These are phyloP conservation scores for Sebastes minor DNA, from an alignment of 2,797 vertebrate genomes.

Conservation along the genomic window DNA sequence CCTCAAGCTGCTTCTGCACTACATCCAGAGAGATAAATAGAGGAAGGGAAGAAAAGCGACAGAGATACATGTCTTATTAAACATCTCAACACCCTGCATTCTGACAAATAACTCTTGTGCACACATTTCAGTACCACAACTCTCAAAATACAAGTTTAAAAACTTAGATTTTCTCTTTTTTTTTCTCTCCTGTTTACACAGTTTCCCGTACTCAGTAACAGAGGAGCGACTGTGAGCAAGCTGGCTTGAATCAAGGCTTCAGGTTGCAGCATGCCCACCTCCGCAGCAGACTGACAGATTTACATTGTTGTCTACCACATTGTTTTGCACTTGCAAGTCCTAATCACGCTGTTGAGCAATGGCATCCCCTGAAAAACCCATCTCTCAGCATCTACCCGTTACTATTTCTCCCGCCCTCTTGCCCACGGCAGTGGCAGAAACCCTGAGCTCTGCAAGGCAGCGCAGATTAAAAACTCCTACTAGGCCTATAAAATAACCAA, in stretches of 20 bases:
- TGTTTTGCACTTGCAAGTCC: constrained; percentile 57
- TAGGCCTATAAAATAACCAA: constrained; percentile 54
- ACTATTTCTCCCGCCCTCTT: constrained; percentile 32
- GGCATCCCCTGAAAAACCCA: constrained; percentile 45
- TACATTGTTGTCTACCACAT: constrained; percentile 69
- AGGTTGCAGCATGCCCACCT: constrained; percentile 74
- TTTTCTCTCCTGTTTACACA: constrained; percentile 33
- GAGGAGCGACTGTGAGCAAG: constrained; percentile 53
- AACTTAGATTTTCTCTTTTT: background rate
- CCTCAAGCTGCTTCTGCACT: constrained; percentile 61
- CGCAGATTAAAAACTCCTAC: constrained; percentile 57
- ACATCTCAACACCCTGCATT: constrained; percentile 1
- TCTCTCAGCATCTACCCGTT: constrained; percentile 62
- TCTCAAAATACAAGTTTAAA: background rate
- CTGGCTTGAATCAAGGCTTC: constrained; percentile 57
- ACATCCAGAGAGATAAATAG: constrained; percentile 53
- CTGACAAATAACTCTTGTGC: background rate
- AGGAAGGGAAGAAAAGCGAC: constrained; percentile 23
- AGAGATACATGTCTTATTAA: constrained; percentile 21
- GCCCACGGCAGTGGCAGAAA: constrained; percentile 55
- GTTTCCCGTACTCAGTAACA: constrained; percentile 49
- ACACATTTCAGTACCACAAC: background rate
- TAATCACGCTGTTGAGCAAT: constrained; percentile 69
- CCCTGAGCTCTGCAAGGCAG: constrained; percentile 45
- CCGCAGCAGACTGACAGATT: constrained; percentile 71